Conservation (phyloP, 2,888 invertebrate genomes). For the Cosmorhoe ocellata region DNA sequence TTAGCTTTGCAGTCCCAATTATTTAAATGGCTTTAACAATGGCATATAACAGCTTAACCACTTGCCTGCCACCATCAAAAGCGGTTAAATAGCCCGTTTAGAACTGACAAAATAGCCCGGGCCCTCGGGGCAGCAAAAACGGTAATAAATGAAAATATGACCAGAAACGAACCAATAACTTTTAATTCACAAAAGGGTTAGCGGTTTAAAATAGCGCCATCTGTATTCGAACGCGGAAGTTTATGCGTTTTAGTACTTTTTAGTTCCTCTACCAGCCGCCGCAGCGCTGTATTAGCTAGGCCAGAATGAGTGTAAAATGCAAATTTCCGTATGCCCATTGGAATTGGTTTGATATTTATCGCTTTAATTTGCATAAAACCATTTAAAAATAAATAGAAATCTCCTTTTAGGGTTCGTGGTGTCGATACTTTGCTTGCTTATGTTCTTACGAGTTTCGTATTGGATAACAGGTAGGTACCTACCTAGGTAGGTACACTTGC, state of each 20-base stretch:
- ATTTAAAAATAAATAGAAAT: conserved; percentile 30
- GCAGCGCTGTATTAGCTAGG: conserved; percentile 43
- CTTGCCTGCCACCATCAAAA: conserved; percentile 29
- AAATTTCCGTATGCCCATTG: conserved; percentile 34
- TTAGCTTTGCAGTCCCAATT: conserved; percentile 43
- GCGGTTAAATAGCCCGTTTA: conserved; percentile 40
- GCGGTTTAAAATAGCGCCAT: conserved; percentile 57
- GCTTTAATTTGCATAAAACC: conserved; percentile 28
- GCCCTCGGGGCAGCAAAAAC: conserved; percentile 37
- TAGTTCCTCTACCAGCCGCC: conserved; percentile 54
- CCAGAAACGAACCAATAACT: conserved; percentile 45
- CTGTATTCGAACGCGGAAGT: conserved; percentile 49
- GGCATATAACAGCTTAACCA: conserved; percentile 50
- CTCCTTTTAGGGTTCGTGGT: conserved; percentile 17
- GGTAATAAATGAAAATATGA: conserved; percentile 65
- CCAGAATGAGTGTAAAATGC: conserved; percentile 36
- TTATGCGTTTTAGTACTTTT: conserved; percentile 52
- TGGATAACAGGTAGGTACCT: too few relatives aligned
- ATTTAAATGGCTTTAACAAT: conserved; percentile 61
- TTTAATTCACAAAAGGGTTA: conserved; percentile 52
- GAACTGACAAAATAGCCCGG: conserved; percentile 41
- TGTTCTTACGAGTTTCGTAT: conserved; percentile 11
- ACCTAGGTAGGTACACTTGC: too few relatives aligned
- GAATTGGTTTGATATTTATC: conserved; percentile 32
- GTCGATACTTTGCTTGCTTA: conserved; percentile 15